Conservation (phyloP, 2,113 vertebrate species). For the Calidris pugnax region DNA sequence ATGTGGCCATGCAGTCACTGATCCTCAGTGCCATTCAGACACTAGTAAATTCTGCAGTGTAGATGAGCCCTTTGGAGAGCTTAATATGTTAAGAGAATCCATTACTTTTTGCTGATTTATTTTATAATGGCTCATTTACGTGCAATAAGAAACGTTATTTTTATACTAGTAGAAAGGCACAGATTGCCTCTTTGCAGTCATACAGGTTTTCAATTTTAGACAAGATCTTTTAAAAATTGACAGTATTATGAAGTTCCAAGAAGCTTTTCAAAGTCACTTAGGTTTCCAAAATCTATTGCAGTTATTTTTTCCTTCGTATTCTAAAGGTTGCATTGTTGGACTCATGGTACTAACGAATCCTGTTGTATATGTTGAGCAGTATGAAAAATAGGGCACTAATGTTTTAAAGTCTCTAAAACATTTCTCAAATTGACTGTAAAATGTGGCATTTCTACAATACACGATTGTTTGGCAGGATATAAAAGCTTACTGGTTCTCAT, state of each 20-base stretch:
- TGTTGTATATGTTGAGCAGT: constrained; percentile 9
- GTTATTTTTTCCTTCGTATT: not conserved
- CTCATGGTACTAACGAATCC: not conserved
- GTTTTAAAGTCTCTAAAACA: constrained; percentile 56
- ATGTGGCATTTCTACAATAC: constrained; percentile 47
- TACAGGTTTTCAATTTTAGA: constrained; percentile 59
- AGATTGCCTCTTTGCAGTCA: constrained; percentile 42
- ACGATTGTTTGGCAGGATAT: constrained; percentile 27
- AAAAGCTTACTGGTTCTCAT: constrained; percentile 61
- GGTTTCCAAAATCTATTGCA: constrained; percentile 18
- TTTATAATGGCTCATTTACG: constrained; percentile 63
- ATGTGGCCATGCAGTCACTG: not conserved
- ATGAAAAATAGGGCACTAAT: constrained; percentile 47
- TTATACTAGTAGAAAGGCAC: constrained; percentile 32
- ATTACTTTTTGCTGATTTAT: constrained; percentile 60
- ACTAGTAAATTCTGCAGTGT: not conserved
- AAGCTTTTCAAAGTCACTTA: constrained; percentile 51
- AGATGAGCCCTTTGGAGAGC: constrained; percentile 13
- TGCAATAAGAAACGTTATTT: constrained; percentile 19
- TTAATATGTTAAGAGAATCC: constrained; percentile 15
- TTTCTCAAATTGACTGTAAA: constrained; percentile 65
- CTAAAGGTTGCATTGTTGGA: constrained; percentile 15
- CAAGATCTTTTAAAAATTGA: constrained; percentile 54
- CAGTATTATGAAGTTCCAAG: constrained; percentile 48
- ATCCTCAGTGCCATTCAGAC: not conserved